These are phyloP conservation scores for Sebastes cheni DNA, from an alignment of 2,797 vertebrate species.

Conservation along the genomic window DNA sequence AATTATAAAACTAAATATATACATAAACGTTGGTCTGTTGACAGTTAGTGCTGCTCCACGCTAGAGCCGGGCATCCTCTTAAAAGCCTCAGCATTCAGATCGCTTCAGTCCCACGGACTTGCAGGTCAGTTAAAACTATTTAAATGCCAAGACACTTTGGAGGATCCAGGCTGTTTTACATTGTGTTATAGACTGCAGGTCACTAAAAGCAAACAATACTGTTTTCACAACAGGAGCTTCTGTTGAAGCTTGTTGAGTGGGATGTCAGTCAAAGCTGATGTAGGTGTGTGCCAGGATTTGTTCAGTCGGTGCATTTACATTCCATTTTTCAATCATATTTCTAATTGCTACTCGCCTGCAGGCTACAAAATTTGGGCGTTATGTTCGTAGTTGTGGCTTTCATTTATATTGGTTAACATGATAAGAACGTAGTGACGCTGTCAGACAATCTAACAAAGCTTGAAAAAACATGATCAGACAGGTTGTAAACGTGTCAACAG, in stretches of 20 bases:
- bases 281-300: slow-evolving; percentile 18
- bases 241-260: slow-evolving; percentile 40
- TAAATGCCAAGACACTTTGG: slow-evolving; percentile 67
- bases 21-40: slow-evolving; percentile 50
- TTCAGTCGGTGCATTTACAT: slow-evolving; percentile 1
- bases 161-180: slow-evolving; percentile 47
- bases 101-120: slow-evolving; percentile 48
- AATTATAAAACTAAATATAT: slow-evolving; percentile 62
- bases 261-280: slow-evolving; percentile 49
- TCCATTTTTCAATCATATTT: background rate
- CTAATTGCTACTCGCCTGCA: background rate
- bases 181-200: slow-evolving; percentile 46
- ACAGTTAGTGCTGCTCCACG: slow-evolving; percentile 1
- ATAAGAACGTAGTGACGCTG: background rate
- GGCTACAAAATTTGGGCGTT: too few species aligned
- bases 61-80: slow-evolving; percentile 40
- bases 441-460: background rate
- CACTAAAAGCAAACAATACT: slow-evolving; percentile 72
- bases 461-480: background rate
- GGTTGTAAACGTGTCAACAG: background rate
- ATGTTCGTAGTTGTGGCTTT: too few species aligned
- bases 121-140: slow-evolving; percentile 64
- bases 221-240: slow-evolving; percentile 67
- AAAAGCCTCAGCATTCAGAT: slow-evolving; percentile 64
- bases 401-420: background rate